Base-by-base conservation (phyloP, 2,888 invertebrate species). In the Caenorhabditis sinica region DNA sequence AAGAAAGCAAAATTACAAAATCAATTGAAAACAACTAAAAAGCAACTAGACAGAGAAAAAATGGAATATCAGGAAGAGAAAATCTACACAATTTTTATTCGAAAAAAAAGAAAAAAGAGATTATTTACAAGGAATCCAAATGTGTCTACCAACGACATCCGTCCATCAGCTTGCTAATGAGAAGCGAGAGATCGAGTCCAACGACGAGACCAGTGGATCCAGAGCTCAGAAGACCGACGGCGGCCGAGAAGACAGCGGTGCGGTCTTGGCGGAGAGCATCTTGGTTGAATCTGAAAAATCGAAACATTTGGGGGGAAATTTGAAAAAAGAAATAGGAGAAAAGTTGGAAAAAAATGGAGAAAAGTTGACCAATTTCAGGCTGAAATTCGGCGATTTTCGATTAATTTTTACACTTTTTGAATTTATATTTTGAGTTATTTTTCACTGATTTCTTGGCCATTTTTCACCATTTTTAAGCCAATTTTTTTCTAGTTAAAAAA, bases 121-220 rank as follows among this genome's bases (percentile, higher is more conserved):
- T 23, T 66, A 65, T 75, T 43, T 61, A 77, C 76, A 83, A 33
- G n/a, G 23, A 40, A 13, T 60, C 17, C 33, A 2, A 45, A 49
- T 9, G n/a, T 40, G 40, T 82, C 43, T 63, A 85, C 86, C 82
- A 85, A 45, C 84, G 84, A 8, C 77, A 71, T 25, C 56, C 56
- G 11, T 83, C 85, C 68, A 86, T 61, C 13, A 89, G 49, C 51
- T 79, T 87, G 80, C 84, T 86, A 43, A 89, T 73, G 36, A 87
- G 63, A 45, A 87, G 76, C 11, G 90, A 84, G 17, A 90, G 69
- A 74, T 90, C 90, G 56, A 90, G 81, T 56, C 90, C 90, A 49
- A 90, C 82, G 49, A 90, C 89, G 56, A 90, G 81, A 5, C 90
- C 90, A n/a, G 87, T 58, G 3, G 85, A 80, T 20, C 90, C 90